These are phyloP conservation scores for Dendroctonus valens DNA, from an alignment of 1,140 invertebrate genomes.

Conservation along the genomic window DNA sequence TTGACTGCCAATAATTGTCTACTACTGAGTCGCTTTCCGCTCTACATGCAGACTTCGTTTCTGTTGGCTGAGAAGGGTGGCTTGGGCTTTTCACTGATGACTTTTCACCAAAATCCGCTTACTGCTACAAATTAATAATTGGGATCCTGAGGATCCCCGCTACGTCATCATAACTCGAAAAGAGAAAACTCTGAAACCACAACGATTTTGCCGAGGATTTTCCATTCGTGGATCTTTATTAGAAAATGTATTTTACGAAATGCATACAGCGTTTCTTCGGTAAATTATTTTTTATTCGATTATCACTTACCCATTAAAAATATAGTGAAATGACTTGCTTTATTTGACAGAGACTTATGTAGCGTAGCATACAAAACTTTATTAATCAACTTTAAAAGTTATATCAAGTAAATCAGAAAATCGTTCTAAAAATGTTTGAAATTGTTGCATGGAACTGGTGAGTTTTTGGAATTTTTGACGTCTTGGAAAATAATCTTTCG, in stretches of 20 bases:
- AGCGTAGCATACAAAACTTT: too few relatives aligned
- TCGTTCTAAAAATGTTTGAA: too few relatives aligned
- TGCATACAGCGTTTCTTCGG: slow-evolving; percentile 4
- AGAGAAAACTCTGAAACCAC: slow-evolving; percentile 29
- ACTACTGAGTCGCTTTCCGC: neutral
- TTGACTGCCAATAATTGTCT: neutral
- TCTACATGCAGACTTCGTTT: slow-evolving; percentile 4
- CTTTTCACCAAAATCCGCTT: slow-evolving; percentile 38
- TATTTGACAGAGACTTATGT: too few relatives aligned
- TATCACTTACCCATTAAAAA: too few relatives aligned
- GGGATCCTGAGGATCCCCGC: slow-evolving; percentile 29
- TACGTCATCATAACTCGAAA: slow-evolving; percentile 34
- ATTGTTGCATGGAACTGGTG: too few relatives aligned
- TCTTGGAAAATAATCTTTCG: too few relatives aligned
- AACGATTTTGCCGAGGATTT: slow-evolving; percentile 22
- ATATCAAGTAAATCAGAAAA: too few relatives aligned
- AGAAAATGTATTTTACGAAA: neutral
- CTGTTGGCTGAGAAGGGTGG: slow-evolving; percentile 22
- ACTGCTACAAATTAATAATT: slow-evolving; percentile 40
- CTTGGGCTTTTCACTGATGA: slow-evolving; percentile 35
- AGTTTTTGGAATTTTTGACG: too few relatives aligned
- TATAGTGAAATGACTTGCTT: too few relatives aligned
- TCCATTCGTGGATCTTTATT: neutral
- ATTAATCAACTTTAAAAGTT: too few relatives aligned
- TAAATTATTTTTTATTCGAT: slow-evolving; percentile 5